Base-by-base conservation (phyloP, 2,888 invertebrate genomes). In the Tineola bisselliella region DNA sequence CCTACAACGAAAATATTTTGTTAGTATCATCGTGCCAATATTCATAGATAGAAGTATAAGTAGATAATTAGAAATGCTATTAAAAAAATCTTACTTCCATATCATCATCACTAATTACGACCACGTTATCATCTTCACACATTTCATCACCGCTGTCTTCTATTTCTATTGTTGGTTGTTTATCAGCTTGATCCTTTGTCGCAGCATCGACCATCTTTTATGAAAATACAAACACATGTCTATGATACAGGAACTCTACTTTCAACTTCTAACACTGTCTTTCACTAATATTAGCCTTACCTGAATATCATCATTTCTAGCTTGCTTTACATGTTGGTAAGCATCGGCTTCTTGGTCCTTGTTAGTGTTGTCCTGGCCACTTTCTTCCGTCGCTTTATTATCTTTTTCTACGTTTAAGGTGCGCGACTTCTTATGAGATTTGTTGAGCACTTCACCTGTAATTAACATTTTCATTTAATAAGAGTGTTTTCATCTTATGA, bases 241-340 rank as follows among this genome's bases (percentile, higher is more conserved):
- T n/a, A n/a, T n/a, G n/a, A n/a, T n/a, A n/a, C n/a, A n/a, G n/a
- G n/a, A n/a, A n/a, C n/a, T n/a, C n/a, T n/a, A n/a, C n/a, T n/a
- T n/a, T n/a, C n/a, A n/a, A n/a, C 48, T 12, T 15, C 48, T 48
- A 48, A 19, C 1, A 31, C n/a, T 15, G 6, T 17, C 4, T 48
- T n/a, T 17, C 10, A 48, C n/a, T 44, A 10, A 31, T 31, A 8
- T 31, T 31, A 12, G n/a, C n/a, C n/a, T 25, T 66, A 91, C 91
- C 73, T 94, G 92, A 61, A 92, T 88, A 70, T 94, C 92, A 64
- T 89, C 89, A 62, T 91, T 89, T 63, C 93, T 92, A 0, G 93
- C 91, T 65, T 95, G 92, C 69, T 93, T 92, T 1, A 97, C 92
- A 73, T 97, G 96, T 72, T 96, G 93, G 77, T 92, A 96, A 64